Evolutionary conservation across 2,888 invertebrate species (phyloP), one percentile per base, ranked within the genome.

Genomic region (Andrena marginata): DNA sequence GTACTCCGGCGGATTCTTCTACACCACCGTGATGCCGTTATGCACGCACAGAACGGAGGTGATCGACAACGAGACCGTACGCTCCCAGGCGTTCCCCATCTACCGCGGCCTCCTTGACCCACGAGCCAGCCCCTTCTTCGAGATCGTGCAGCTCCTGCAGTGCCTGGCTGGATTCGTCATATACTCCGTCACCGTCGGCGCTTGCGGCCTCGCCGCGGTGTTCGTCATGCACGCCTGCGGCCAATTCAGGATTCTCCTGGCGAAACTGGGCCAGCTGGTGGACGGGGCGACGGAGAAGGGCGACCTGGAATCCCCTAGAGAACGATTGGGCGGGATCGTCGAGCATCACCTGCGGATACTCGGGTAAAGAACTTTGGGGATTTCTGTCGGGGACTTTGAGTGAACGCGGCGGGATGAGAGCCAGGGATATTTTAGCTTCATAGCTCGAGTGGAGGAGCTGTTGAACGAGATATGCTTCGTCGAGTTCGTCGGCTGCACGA

Each of bases 151-250:
- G 26, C 35, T 88, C 0, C 71, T 85, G 13, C 92, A 93, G 70
- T 89, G 87, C 80, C 71, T 92, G 29, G 88, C 91, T 0, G 92
- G 90, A 1, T 91, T 90, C 65, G 89, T 92, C 4, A 80, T 91
- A 10, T 92, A 91, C 51, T 90, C 92, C 0, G 87, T 92, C 0
- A 92, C 92, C 0, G 87, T 92, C 16, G 87, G 89, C 0, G 85
- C 90, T 0, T 93, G 93, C 62, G 89, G 92, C 42, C 77, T 92
- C 1, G 89, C 91, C 0, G 93, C 92, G 0, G 87, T 91, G 3
- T 91, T 93, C n/a, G 91, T 88, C 1, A 89, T 91, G 78, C 93
- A 93, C 63, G 89, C 90, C 0, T 93, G 93, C 42, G 92, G 92
- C 3, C 93, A 93, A n/a, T 88, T 92, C 1, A 86, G 86, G 20